Conservation (phyloP, 1,140 invertebrate genomes). For the Drosophila repletoides region DNA sequence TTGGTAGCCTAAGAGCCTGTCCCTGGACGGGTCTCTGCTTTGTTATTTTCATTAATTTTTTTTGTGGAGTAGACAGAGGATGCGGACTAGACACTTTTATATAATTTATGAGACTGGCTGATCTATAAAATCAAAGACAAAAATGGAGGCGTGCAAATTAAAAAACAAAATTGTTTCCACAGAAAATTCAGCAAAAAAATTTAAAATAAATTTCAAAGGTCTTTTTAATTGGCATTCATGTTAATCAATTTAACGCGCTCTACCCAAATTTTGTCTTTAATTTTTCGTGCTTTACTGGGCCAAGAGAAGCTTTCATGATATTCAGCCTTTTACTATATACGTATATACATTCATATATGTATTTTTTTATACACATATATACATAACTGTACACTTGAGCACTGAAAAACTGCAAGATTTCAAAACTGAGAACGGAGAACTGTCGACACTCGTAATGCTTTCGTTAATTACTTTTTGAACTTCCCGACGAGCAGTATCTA, state of each 20-base stretch:
- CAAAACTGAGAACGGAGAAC: slow-evolving; percentile 19
- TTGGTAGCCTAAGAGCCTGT: slow-evolving; percentile 22
- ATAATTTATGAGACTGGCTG: slow-evolving; percentile 53
- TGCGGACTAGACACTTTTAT: slow-evolving; percentile 36
- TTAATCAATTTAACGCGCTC: slow-evolving; percentile 56
- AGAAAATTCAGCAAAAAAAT: slow-evolving; percentile 22
- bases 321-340: too few relatives aligned
- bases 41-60: slow-evolving; percentile 14
- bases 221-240: too few relatives aligned
- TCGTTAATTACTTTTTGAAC: slow-evolving; percentile 68
- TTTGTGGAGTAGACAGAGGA: slow-evolving; percentile 43
- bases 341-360: too few relatives aligned
- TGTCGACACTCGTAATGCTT: slow-evolving; percentile 57
- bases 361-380: slow-evolving; percentile 23
- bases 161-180: slow-evolving; percentile 29
- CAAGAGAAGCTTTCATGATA: too few relatives aligned
- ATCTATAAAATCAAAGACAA: slow-evolving; percentile 34
- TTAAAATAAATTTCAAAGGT: slow-evolving; percentile 6
- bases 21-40: slow-evolving; percentile 27
- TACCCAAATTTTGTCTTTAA: slow-evolving; percentile 64
- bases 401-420: neutral
- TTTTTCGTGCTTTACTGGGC: too few relatives aligned
- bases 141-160: slow-evolving; percentile 37
- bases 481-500: slow-evolving; percentile 38
- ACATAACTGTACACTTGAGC: slow-evolving; percentile 58